Evolutionary conservation across 1,140 invertebrate species (phyloP), one percentile per base, ranked within the genome.

Genomic region (Temnothorax nylanderi): DNA sequence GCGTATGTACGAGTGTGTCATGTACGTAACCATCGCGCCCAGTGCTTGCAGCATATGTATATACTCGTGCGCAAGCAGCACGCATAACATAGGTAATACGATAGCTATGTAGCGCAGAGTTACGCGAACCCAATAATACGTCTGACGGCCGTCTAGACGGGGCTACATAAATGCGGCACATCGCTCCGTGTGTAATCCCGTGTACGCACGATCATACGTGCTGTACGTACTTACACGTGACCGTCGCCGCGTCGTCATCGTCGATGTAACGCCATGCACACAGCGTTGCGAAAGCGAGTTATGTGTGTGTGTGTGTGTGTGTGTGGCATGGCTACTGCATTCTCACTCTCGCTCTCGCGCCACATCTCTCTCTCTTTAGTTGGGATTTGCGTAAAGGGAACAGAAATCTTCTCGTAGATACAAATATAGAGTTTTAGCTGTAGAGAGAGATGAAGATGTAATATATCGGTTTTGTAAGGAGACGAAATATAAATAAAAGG

Each of bases 61-160:
- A 60, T 56, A 78, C 7, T 32, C 54, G 60, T 47, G 62, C 47
- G 56, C 78, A 51, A 58, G 60, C 78, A 56, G 41, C 56, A 41
- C 88, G 76, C 65, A 69, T 60, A 64, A 51, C 86, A 69, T 72
- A 88, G 69, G 91, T 92, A 92, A 92, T 89, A 89, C 90, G 89
- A 90, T 93, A 90, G 90, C 89, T 92, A 92, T 91, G 89, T 92
- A 90, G 90, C 92, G 88, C 89, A 86, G 88, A 90, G 91, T 93
- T 93, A 94, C 93, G 93, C 91, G 92, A 93, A 93, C 93, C 93
- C 93, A 93, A 94, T 94, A 93, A 93, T 94, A 94, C 93, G 94
- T 94, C 94, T 94, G 94, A 94, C 93, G 93, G 91, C 93, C 87
- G 94, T 94, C 94, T 94, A 94, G 94, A 94, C 94, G 91, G 92